Percentiles rank a stretch among this genome's conserved stretches.
phyloP scores from a whole-genome alignment of 2,797 vertebrate species.

The Muscicapa striata region DNA sequence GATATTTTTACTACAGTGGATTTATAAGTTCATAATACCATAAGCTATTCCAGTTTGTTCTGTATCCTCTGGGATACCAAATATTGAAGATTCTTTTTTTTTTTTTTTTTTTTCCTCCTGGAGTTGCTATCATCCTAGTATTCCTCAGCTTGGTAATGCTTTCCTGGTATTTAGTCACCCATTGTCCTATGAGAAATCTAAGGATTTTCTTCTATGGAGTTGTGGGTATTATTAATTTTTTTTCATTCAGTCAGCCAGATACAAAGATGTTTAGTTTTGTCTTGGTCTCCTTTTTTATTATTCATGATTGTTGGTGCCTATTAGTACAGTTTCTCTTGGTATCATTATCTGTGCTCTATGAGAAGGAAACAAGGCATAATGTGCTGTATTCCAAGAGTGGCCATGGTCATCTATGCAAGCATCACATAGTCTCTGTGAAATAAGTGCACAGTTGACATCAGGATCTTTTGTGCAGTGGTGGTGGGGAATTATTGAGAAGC shows the following conservation, averaged over 20 bases:
- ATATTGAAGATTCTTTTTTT: background rate
- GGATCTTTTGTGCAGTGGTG: background rate
- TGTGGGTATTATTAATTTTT: background rate
- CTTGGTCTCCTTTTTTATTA: background rate
- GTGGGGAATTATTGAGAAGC: background rate
- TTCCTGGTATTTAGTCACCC: background rate
- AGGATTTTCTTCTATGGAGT: background rate
- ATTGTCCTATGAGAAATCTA: background rate
- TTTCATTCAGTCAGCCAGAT: background rate
- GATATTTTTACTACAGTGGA: background rate
- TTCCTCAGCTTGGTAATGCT: background rate
- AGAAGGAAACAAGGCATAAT: background rate
- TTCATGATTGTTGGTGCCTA: background rate
- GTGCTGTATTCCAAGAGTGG: background rate
- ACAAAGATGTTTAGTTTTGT: background rate
- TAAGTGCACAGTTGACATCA: background rate
- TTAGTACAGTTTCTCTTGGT: background rate
- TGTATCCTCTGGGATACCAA: background rate
- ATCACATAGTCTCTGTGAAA: background rate
- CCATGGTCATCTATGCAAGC: background rate
- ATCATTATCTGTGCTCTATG: background rate
- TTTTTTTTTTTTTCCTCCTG: rapidly evolving
- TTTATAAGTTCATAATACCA: slow-evolving; percentile 8
- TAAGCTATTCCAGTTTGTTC: background rate
- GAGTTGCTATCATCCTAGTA: background rate